Base-by-base conservation (phyloP, 2,113 vertebrate species). In the Turnix velox region DNA sequence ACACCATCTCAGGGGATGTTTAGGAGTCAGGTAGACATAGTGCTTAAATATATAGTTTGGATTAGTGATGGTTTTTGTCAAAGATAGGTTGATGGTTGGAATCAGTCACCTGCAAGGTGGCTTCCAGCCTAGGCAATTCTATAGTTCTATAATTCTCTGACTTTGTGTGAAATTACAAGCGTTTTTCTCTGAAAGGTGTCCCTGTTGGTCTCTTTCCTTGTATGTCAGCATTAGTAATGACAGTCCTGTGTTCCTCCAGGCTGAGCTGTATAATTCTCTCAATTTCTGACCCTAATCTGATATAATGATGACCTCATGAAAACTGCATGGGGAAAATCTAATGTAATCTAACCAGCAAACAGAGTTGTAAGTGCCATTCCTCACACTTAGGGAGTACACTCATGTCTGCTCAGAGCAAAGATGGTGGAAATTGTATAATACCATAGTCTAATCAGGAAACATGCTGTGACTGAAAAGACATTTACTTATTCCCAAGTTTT, bases 131-230 rank as follows among this genome's bases (percentile, higher is more conserved):
- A n/a, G n/a, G n/a, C n/a, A n/a, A n/a, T n/a, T n/a, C n/a, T n/a
- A n/a, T n/a, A n/a, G n/a, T n/a, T n/a, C n/a, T n/a, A n/a, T n/a
- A n/a, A n/a, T n/a, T n/a, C n/a, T n/a, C n/a, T 2, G 5, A 37
- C 24, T 42, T 27, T 0, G 1, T 33, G 10, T 25, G 33, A 77
- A 49, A 18, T 3, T 10, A 4, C 14, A 10, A 7, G 9, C 12
- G 25, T 17, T 65, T 43, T 55, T 37, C 46, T 57, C 19, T 13
- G 8, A 22, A 28, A 0, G 7, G 5, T 35, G 66, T 8, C n/a
- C 3, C 1, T 4, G 2, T 4, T 1, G 5, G 18, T 10, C 12
- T 43, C 14, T 73, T n/a, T 31, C 27, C 23, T n/a, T 55, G 10
- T 37, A 10, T 12, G 12, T 19, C 51, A 27, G 18, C 10, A 18